Base-by-base conservation (phyloP, 2,888 invertebrate genomes). In the Callimorpha dominula region DNA sequence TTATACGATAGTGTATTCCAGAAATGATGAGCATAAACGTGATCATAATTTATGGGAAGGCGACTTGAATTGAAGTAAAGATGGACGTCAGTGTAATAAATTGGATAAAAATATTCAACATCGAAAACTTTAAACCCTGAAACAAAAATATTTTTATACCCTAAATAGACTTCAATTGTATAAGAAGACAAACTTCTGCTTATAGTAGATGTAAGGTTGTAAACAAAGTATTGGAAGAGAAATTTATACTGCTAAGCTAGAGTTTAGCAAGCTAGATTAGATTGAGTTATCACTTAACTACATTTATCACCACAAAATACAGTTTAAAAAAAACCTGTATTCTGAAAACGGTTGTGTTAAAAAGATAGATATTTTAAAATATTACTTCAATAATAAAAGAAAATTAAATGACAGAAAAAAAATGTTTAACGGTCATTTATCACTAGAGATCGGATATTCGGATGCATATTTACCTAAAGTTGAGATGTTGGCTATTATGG, bases 51-150 rank as follows among this genome's bases (percentile, higher is more conserved):
- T 7, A 43, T 5, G 11, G 54, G n/a, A 11, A 54, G n/a, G n/a
- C 8, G n/a, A 4, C 67, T 54, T n/a, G 67, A 54, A 8, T 54
- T 42, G 54, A 67, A 67, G 52, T 67, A 67, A 11, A 67, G 9
- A 8, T 67, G n/a, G 12, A 42, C 43, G 12, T 54, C 1, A n/a
- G 67, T 67, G 40, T 67, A 54, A 42, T 54, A 67, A n/a, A 67
- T 14, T 20, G 67, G 67, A 42, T 67, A 54, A 54, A 67, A 67
- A 54, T 67, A 67, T 2, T 17, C n/a, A 14, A n/a, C 3, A 2
- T n/a, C n/a, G 14, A 40, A n/a, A 6, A 67, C 54, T n/a, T 67
- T 42, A 42, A 67, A 67, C 42, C 54, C 67, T 67, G 67, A 54
- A 67, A 67, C 42, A 43, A 54, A 54, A 52, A 0, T 31, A 11